Percentiles rank a stretch among this genome's conserved stretches.
phyloP scores from a whole-genome alignment of 2,113 vertebrate species.

The Atlantisia rogersi region DNA sequence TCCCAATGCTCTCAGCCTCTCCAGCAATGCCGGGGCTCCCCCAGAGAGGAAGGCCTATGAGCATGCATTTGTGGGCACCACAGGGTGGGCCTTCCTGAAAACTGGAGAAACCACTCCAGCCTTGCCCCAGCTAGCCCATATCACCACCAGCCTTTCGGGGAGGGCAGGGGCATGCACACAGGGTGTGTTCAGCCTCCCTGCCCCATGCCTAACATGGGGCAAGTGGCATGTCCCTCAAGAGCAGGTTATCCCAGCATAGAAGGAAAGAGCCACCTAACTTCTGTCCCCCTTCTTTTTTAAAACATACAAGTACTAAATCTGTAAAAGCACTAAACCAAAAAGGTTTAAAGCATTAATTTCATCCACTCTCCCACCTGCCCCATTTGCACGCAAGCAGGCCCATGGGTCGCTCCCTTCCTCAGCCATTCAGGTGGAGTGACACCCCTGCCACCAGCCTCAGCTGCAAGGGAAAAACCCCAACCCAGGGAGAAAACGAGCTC shows the following conservation, averaged over 20 bases:
- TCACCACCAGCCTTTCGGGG: not conserved
- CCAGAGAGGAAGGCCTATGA: fast-evolving
- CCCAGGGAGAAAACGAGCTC: not conserved
- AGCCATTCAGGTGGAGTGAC: not conserved
- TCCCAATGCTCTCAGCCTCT: fast-evolving
- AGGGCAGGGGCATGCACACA: no score
- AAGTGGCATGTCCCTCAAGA: not conserved
- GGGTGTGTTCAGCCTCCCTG: not conserved
- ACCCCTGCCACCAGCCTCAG: no score
- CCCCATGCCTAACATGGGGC: fast-evolving
- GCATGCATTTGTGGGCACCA: no score
- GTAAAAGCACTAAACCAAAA: not conserved
- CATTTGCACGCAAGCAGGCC: no score
- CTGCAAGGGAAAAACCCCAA: not conserved
- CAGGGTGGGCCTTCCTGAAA: not conserved
- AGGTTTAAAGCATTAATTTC: no score
- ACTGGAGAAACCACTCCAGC: no score
- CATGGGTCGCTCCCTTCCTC: not conserved
- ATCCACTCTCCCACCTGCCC: no score
- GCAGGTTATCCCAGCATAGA: no score
- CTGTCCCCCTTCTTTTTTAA: no score
- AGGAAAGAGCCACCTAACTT: no score
- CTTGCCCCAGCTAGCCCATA: fast-evolving
- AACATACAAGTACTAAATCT: not conserved
- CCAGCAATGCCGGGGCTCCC: not conserved